phyloP scores from a whole-genome alignment of 2,797 vertebrate genomes.

The Trematomus bernacchii region DNA sequence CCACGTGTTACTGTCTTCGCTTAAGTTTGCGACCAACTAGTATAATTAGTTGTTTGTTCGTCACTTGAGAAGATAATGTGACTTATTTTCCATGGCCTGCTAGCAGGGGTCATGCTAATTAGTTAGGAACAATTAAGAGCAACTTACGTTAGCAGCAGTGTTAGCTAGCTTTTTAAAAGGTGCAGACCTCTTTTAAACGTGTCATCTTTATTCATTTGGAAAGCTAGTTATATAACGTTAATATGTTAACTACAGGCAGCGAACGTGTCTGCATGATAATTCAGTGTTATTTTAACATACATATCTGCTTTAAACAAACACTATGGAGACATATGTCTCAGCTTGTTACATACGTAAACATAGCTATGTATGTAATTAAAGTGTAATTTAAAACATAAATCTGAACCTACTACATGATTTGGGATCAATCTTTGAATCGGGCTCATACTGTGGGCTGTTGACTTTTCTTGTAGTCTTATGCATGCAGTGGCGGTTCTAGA shows the following conservation, averaged over 20 bases:
- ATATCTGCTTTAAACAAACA: neutral
- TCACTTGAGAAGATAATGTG: neutral
- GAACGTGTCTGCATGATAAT: neutral
- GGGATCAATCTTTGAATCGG: no score
- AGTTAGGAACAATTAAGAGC: neutral
- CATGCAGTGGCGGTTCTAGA: no score
- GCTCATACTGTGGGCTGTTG: no score
- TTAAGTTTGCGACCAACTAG: neutral
- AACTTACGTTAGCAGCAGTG: neutral
- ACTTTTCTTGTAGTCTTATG: no score
- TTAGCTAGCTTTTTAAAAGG: neutral
- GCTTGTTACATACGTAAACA: neutral
- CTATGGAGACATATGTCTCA: neutral
- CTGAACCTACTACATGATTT: no score
- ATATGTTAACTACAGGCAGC: neutral
- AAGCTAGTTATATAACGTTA: neutral
- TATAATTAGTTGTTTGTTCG: neutral
- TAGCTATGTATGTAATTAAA: neutral
- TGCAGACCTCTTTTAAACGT: no score
- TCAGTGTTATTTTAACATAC: neutral
- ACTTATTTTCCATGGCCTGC: neutral
- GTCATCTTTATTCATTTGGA: neutral
- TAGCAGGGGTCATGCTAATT: neutral
- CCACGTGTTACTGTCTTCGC: rapidly evolving
- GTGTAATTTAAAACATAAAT: no score